Evolutionary conservation across 2,888 invertebrate species (phyloP), one percentile per base, ranked within the genome.

Genomic region (Coelinius sp.): DNA sequence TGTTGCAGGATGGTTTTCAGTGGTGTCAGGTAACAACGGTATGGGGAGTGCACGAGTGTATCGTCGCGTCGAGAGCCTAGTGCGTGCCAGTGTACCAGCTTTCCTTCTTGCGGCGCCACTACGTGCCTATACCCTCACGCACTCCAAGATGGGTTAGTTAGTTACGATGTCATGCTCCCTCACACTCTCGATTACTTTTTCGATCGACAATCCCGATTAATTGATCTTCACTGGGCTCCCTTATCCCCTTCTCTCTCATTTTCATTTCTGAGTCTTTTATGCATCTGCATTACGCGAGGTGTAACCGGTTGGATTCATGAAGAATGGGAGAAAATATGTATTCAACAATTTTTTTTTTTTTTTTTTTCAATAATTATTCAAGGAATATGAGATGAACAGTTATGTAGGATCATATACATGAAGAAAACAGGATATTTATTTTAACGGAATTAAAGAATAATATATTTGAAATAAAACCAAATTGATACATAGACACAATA

Each of bases 1-100:
- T 59, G 59, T 59, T 84, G 25, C 82, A 88, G 88, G 88, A 71
- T 89, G 88, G 88, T 88, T 89, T 79, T 88, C 88, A 73, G 88
- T 88, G 75, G 87, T 89, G 81, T 86, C 88, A 67, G 88, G 88
- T 75, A 86, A 82, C 66, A 85, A 84, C 69, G 75, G 83, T 44
- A 82, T 83, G 74, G 86, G 85, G 22, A 83, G 81, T 62, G 87
- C 87, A n/a, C 81, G 85, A 68, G 85, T 87, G 68, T 86, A 87
- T 76, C 83, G 86, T 77, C 83, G 84, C 78, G 80, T 87, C 46
- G 87, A 87, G 74, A 83, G 84, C 68, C 79, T 87, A 65, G 87
- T 87, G 62, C 81, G 85, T 74, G 86, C 86, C 64, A 85, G 87
- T 20, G 86, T 87, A 14, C 86, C 86, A 49, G 84, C 85, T 25